Evolutionary conservation across 2,113 vertebrate species (phyloP).

Genomic region (Melanerpes aurifrons): DNA sequence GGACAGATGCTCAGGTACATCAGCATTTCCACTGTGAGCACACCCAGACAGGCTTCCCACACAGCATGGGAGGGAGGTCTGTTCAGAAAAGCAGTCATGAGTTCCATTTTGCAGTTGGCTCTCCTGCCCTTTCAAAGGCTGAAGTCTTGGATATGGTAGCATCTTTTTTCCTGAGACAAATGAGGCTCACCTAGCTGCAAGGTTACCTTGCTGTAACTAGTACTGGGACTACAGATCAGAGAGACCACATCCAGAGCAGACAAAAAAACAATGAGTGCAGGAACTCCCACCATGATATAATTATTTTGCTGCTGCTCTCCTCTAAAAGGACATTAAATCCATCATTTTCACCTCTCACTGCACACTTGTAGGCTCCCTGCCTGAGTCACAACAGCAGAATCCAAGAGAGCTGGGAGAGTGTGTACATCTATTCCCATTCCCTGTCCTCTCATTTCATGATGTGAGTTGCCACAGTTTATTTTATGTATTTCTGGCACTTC

Average conservation of each 20-base stretch:
- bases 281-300: not conserved
- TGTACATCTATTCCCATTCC: not conserved
- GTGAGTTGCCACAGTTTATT: not conserved
- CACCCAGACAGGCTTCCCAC: not conserved
- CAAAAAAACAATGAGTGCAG: not conserved
- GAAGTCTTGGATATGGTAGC: not conserved
- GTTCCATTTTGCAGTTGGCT: not conserved
- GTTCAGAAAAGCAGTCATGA: not conserved
- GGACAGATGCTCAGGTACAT: constrained; percentile 7
- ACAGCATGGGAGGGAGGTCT: not conserved
- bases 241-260: not conserved
- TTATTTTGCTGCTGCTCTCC: not conserved
- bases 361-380: not conserved
- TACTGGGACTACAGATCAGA: not conserved
- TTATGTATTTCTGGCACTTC: not conserved
- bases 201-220: not conserved
- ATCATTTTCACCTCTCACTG: not conserved
- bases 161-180: not conserved
- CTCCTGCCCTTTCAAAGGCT: not conserved
- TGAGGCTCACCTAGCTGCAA: not conserved
- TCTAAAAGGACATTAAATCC: not conserved
- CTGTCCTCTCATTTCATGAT: not conserved
- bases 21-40: constrained; percentile 36
- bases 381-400: not conserved
- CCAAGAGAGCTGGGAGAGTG: not conserved